Evolutionary conservation across 2,113 vertebrate species (phyloP), one percentile per base, ranked within the genome.

Genomic region (Austrofundulus limnaeus): DNA sequence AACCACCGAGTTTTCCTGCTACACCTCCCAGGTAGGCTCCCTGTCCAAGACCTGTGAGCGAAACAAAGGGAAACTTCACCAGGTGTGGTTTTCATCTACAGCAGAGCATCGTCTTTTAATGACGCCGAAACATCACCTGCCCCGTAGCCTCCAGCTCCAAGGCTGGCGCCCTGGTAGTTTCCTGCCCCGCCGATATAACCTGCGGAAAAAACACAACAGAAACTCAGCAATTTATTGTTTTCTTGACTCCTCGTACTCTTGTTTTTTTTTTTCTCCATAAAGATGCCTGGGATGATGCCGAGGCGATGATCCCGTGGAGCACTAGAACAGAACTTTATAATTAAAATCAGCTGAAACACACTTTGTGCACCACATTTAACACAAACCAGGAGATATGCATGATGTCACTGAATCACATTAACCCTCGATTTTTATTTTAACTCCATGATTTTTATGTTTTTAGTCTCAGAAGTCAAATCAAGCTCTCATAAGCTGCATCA

Each of bases 131-230:
- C 23, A 15, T 82, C 72, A 91, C 90, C 90, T 86, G 85, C 24
- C 65, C 90, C 90, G 3, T 90, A 92, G 28, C 85, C 84, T 1
- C 76, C 86, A 3, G 76, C 3, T 1, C 77, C 70, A 46, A 83
- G 70, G 5, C 46, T 68, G 1, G 82, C 73, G 68, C 90, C 90
- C 38, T 74, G 75, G 60, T 91, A 92, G 64, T 83, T 81, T 16
- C 87, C 88, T 2, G 80, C 60, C 57, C 86, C 88, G 6, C 67
- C 80, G 0, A 60, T 4, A 16, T 88, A 90, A 50, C 91, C 91
- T 92, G 82, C 15, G 28, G 20, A 75, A 20, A 37, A 78, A 75
- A 61, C 70, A n/a, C 9, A 57, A 53, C 28, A 57, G 20, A 60
- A 28, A 5, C 6, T 68, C 24, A 59, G 50, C 43, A 20, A 70